A percentile compares a stretch with the other conserved stretches of the same genome.
phyloP scores from a whole-genome alignment of 1,140 invertebrate species.

The Achatina immaculata region DNA sequence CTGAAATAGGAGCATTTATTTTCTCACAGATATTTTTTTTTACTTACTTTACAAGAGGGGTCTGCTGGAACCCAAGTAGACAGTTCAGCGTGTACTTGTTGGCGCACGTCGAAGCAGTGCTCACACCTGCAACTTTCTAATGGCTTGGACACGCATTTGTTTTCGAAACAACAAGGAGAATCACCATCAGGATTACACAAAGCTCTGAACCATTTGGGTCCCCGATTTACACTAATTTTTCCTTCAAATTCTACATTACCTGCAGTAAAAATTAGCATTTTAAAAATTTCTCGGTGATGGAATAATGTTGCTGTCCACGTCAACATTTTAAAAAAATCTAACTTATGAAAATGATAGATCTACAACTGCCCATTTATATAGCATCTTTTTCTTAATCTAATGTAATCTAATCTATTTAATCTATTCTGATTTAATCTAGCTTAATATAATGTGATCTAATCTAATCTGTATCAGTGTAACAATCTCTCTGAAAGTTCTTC shows the following conservation, averaged over 20 bases:
- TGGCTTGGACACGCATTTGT: constrained; percentile 27
- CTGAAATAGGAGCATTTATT: no score
- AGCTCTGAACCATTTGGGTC: constrained; percentile 37
- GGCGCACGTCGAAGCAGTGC: constrained; percentile 39
- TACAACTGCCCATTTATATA: no score
- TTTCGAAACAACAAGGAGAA: constrained; percentile 44
- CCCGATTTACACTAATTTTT: neutral
- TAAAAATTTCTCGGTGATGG: neutral
- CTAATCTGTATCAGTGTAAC: no score
- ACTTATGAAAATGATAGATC: no score
- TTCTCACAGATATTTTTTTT: no score
- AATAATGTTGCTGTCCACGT: neutral
- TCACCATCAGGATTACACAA: constrained; percentile 43
- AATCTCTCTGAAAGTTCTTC: no score
- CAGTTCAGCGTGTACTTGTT: constrained; percentile 40
- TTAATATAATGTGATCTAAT: no score
- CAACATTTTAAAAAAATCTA: no score
- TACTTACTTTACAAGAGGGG: constrained; percentile 28
- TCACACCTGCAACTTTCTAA: constrained; percentile 39
- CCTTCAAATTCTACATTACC: constrained; percentile 14
- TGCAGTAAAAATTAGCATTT: neutral
- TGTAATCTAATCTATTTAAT: no score
- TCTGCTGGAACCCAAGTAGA: constrained; percentile 36
- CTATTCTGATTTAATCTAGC: no score
- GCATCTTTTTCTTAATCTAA: no score